Evolutionary conservation across 2,888 invertebrate genomes (phyloP).

Genomic region (Serrognathus titanus): DNA sequence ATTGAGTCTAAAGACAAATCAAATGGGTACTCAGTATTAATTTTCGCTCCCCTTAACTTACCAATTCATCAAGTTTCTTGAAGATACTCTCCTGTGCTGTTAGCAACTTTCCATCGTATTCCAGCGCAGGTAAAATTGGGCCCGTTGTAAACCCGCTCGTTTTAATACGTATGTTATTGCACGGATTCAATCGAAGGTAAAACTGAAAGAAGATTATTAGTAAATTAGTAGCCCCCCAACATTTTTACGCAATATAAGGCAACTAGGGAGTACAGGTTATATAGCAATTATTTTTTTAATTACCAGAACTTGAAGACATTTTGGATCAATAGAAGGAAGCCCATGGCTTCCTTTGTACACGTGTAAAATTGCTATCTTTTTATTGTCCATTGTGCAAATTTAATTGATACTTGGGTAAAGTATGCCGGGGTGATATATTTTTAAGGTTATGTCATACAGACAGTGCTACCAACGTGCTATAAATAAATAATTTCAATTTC

Average conservation of each 20-base stretch:
- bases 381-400: background rate
- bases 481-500: too few species aligned
- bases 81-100: conserved; percentile 5
- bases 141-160: conserved; percentile 11
- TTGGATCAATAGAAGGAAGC: conserved; percentile 60
- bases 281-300: conserved; percentile 18
- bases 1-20: background rate
- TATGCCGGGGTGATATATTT: too few species aligned
- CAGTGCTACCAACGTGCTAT: too few species aligned
- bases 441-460: too few species aligned
- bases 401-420: too few species aligned
- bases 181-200: conserved; percentile 1
- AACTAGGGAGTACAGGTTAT: background rate
- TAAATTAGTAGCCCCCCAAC: too few species aligned
- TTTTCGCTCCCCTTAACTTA: conserved; percentile 4
- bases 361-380: conserved; percentile 41
- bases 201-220: conserved; percentile 1
- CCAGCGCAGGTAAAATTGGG: conserved; percentile 12
- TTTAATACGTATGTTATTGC: conserved; percentile 9
- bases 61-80: conserved; percentile 7
- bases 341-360: conserved; percentile 68
- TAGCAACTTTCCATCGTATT: conserved; percentile 5
- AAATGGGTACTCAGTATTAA: background rate
- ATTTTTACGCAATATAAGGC: background rate
- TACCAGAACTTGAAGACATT: conserved; percentile 62